Evolutionary conservation across 2,888 invertebrate genomes (phyloP).

Genomic region (Ligdia adustata): DNA sequence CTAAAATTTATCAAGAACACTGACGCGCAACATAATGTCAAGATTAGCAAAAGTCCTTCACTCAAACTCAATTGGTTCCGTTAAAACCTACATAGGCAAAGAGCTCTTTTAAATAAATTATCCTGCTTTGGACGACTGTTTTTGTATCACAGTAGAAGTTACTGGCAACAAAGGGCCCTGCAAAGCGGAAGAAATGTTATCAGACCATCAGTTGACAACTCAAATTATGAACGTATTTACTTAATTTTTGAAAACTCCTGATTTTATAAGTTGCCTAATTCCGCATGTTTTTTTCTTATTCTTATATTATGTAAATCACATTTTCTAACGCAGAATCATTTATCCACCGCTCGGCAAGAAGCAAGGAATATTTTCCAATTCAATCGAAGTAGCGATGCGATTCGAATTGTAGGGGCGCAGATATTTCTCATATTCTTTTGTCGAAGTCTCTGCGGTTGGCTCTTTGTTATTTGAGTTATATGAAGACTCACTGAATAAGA

Average conservation of each 20-base stretch:
- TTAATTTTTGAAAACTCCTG: conserved; percentile 27
- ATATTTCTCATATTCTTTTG: conserved; percentile 81
- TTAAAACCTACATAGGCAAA: conserved; percentile 36
- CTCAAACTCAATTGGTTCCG: conserved; percentile 26
- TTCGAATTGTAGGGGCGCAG: conserved; percentile 68
- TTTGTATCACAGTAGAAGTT: conserved; percentile 59
- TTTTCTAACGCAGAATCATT: conserved; percentile 10
- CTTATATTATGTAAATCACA: conserved; percentile 15
- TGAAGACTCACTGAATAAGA: conserved; percentile 67
- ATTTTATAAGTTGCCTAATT: no score
- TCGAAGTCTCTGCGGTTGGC: conserved; percentile 65
- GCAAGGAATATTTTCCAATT: conserved; percentile 74
- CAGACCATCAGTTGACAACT: conserved; percentile 53
- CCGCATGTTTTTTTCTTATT: no score
- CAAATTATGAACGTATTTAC: conserved; percentile 51
- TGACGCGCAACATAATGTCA: conserved; percentile 2
- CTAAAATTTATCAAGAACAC: not conserved
- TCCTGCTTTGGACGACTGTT: conserved; percentile 54
- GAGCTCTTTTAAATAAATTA: conserved; percentile 60
- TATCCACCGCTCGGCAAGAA: conserved; percentile 37
- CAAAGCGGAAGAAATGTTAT: conserved; percentile 62
- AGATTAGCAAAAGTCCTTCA: conserved; percentile 17
- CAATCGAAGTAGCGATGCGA: conserved; percentile 68
- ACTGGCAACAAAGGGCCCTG: conserved; percentile 58
- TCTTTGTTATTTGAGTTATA: conserved; percentile 76